Evolutionary conservation across 2,113 vertebrate species (phyloP).

Genomic region (Sciurus niger): DNA sequence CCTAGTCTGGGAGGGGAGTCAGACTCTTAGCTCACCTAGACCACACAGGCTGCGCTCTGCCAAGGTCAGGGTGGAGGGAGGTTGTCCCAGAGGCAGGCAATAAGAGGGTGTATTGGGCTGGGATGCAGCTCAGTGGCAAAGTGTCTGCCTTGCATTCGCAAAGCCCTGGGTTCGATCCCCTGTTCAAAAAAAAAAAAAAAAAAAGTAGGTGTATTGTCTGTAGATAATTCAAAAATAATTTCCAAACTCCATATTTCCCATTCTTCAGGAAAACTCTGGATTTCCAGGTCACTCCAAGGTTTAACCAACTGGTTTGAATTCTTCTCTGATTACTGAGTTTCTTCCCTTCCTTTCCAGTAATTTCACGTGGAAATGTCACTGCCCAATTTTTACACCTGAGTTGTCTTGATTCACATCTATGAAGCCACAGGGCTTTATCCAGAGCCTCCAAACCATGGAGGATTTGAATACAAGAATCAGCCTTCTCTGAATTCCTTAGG

Average conservation of each 20-base stretch:
- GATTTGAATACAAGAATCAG: conserved; percentile 89
- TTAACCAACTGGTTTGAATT: not conserved
- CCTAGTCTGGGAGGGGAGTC: too few relatives aligned
- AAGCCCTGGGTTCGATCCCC: too few relatives aligned
- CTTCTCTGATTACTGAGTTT: not conserved
- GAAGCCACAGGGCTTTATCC: not conserved
- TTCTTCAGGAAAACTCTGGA: not conserved
- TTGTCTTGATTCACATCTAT: not conserved
- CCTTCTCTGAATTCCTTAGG: conserved; percentile 92
- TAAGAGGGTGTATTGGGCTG: not conserved
- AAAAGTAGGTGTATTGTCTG: not conserved
- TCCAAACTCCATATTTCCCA: not conserved
- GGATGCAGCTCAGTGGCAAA: too few relatives aligned
- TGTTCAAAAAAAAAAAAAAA: too few relatives aligned
- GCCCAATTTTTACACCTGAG: not conserved
- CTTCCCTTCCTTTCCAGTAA: not conserved
- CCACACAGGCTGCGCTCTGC: too few relatives aligned
- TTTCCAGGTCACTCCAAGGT: not conserved
- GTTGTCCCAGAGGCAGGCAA: not conserved
- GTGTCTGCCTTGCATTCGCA: too few relatives aligned
- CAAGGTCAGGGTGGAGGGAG: not conserved
- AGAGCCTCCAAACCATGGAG: conserved; percentile 92
- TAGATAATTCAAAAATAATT: not conserved
- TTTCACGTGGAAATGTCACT: not conserved
- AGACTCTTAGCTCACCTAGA: too few relatives aligned